Percentiles rank a stretch among this genome's conserved stretches.
These are phyloP conservation scores for Sebastes hubbsi DNA, from an alignment of 2,797 vertebrate species.

Conservation along the genomic window DNA sequence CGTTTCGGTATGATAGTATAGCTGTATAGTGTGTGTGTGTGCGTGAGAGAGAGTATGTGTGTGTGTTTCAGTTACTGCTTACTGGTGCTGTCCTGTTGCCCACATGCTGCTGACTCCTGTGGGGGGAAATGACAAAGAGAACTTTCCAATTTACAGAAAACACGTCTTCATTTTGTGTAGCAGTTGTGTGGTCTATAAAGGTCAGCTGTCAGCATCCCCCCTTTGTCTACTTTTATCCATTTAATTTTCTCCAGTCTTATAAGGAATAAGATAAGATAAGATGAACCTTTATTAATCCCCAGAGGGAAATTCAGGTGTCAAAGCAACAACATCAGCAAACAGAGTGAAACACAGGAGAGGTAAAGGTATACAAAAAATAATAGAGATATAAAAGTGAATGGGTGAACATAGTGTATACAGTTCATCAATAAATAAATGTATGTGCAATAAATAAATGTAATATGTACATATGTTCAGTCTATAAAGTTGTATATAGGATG, in stretches of 20 bases:
- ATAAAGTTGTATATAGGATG: too few relatives aligned
- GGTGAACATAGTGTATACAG: too few relatives aligned
- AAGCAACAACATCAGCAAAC: too few relatives aligned
- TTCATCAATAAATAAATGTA: too few relatives aligned
- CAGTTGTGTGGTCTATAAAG: background rate
- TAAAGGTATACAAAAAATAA: too few relatives aligned
- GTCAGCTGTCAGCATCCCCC: background rate
- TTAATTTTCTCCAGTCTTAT: background rate
- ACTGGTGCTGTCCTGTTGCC: background rate
- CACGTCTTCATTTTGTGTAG: accelerated
- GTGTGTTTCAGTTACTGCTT: background rate
- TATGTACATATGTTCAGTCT: too few relatives aligned
- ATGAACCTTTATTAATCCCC: too few relatives aligned
- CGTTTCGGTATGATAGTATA: conserved; percentile 34
- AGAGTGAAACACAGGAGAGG: too few relatives aligned
- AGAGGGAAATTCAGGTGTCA: too few relatives aligned
- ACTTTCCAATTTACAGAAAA: background rate
- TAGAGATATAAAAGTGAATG: too few relatives aligned
- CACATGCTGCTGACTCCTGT: background rate
- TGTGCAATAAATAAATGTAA: too few relatives aligned
- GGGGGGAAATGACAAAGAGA: background rate
- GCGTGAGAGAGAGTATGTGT: background rate
- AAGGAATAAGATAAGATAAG: background rate
- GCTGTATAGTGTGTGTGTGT: background rate
- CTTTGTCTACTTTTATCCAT: background rate